These are phyloP conservation scores for Eledone cirrhosa DNA, from an alignment of 2,888 invertebrate species.

Conservation along the genomic window DNA sequence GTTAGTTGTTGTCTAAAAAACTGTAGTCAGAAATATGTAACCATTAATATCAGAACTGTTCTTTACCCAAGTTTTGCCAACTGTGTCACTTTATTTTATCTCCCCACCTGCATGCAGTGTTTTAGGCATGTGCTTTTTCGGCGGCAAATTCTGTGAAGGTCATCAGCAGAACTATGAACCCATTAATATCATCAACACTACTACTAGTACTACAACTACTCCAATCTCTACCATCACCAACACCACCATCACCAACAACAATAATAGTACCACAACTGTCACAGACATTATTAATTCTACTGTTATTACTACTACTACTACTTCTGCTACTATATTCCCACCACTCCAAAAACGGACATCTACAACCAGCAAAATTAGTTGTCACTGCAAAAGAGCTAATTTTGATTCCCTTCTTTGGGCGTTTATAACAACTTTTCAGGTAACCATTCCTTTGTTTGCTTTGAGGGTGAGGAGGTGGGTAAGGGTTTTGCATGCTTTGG, in stretches of 20 bases:
- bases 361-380: conserved; percentile 43
- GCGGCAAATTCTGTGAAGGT: conserved; percentile 99
- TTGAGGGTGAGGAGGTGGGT: neutral
- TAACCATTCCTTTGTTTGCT: conserved; percentile 38
- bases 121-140: conserved; percentile 99
- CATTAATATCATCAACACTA: conserved; percentile 52
- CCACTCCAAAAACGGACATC: neutral
- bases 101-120: conserved; percentile 80
- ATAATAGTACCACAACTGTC: too few relatives aligned
- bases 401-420: conserved; percentile 70
- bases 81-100: conserved; percentile 25
- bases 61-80: neutral
- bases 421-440: conserved; percentile 69
- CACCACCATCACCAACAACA: neutral
- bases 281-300: conserved; percentile 51
- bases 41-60: too few relatives aligned
- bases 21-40: too few relatives aligned
- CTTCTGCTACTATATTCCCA: neutral
- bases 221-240: neutral
- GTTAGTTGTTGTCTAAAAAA: too few relatives aligned
- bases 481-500: neutral
- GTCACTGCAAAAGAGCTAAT: conserved; percentile 68
- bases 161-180: conserved; percentile 69
- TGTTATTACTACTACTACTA: neutral
- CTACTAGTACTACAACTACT: neutral